These are phyloP conservation scores for Muraenolepis orangiensis DNA, from an alignment of 2,797 vertebrate genomes.

Conservation along the genomic window DNA sequence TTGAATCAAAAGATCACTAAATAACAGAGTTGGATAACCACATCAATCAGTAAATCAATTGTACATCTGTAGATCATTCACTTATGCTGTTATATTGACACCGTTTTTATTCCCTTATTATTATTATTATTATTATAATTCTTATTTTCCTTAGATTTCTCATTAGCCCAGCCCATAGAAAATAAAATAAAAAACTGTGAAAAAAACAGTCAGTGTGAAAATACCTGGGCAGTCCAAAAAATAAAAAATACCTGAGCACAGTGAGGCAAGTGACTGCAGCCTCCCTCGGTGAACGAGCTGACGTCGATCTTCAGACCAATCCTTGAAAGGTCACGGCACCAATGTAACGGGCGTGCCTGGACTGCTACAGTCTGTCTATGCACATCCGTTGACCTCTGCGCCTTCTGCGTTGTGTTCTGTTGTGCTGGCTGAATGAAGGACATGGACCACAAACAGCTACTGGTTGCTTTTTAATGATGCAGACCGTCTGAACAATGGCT, in stretches of 20 bases:
- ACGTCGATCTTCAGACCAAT: not conserved
- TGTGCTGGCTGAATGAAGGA: too few species aligned
- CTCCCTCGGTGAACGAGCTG: not conserved
- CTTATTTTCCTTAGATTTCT: not conserved
- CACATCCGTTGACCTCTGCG: too few species aligned
- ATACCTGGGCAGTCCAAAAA: too few species aligned
- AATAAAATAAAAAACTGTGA: not conserved
- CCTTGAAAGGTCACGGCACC: slow-evolving; percentile 3
- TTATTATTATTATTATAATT: not conserved
- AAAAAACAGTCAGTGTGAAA: too few species aligned
- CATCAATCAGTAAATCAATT: not conserved
- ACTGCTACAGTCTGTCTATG: too few species aligned
- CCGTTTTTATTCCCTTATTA: too few species aligned
- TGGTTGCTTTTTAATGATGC: too few species aligned
- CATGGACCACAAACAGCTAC: too few species aligned
- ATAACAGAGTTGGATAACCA: not conserved
- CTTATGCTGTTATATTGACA: too few species aligned
- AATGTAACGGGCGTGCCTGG: not conserved
- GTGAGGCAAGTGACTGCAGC: not conserved
- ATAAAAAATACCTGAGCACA: not conserved
- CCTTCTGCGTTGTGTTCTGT: too few species aligned
- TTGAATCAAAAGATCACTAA: not conserved
- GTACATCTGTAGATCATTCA: too few species aligned
- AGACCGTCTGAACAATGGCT: too few species aligned
- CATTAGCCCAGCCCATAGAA: not conserved